Conservation (phyloP, 64 coral and sea anemone genomes). For the Pocillopora damicornis region DNA sequence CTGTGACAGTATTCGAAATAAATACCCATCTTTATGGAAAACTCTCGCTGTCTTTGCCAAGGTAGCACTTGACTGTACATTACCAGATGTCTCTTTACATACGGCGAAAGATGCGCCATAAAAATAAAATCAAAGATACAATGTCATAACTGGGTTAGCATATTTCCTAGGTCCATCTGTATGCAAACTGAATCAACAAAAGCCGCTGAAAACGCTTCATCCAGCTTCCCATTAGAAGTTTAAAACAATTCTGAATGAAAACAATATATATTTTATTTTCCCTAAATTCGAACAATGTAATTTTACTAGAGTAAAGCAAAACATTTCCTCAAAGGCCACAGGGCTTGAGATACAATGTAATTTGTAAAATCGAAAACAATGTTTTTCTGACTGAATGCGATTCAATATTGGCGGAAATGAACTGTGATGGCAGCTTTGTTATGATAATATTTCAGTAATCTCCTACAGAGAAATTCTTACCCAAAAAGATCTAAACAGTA, state of each 20-base stretch:
- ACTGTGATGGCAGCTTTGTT: background rate
- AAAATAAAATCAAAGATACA: background rate
- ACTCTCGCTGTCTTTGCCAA: too few species aligned
- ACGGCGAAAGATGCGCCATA: too few species aligned
- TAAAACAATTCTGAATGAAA: background rate
- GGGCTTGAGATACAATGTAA: background rate
- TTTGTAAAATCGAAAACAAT: background rate
- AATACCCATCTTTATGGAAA: too few species aligned
- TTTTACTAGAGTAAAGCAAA: background rate
- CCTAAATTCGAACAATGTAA: background rate
- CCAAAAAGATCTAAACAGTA: slow-evolving; percentile 19
- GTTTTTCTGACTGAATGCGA: background rate
- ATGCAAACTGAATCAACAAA: background rate
- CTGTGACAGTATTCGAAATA: too few species aligned
- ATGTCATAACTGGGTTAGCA: background rate
- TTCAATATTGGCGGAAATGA: background rate
- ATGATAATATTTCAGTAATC: background rate
- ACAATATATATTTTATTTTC: slow-evolving; percentile 2
- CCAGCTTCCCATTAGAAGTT: background rate
- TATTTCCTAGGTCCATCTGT: background rate
- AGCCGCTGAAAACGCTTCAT: background rate
- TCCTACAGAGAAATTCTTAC: background rate
- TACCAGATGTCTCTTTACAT: too few species aligned
- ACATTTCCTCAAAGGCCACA: background rate
- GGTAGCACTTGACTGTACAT: too few species aligned